Evolutionary conservation across 1,140 invertebrate species (phyloP).

Genomic region (Zaprionus kolodkinae): DNA sequence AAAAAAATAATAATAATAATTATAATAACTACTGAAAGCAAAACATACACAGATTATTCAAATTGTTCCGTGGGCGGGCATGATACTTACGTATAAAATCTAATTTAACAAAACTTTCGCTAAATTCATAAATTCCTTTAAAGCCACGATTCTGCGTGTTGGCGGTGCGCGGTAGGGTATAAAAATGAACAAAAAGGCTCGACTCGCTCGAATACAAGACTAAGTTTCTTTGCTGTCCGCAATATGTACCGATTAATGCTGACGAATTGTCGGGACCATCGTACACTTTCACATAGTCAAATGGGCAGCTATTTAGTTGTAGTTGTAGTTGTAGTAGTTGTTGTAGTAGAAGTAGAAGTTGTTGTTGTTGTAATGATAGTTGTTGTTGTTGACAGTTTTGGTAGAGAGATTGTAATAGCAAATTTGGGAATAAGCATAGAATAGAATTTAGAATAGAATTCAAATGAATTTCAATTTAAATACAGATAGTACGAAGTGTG

Average conservation of each 20-base stretch:
- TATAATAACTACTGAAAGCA: conserved; percentile 60
- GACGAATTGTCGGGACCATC: conserved; percentile 94
- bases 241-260: conserved; percentile 98
- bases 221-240: conserved; percentile 98
- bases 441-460: conserved; percentile 51
- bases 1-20: neutral
- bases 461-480: conserved; percentile 30
- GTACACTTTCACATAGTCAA: conserved; percentile 98
- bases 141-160: conserved; percentile 97
- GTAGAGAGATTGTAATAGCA: conserved; percentile 28
- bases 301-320: conserved; percentile 93
- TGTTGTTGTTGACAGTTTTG: conserved; percentile 48
- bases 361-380: conserved; percentile 61
- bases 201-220: conserved; percentile 97
- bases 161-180: conserved; percentile 93
- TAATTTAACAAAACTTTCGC: conserved; percentile 97
- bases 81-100: conserved; percentile 94
- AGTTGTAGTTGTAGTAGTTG: conserved; percentile 45
- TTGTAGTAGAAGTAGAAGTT: conserved; percentile 18
- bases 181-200: conserved; percentile 94
- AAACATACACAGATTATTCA: conserved; percentile 29
- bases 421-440: conserved; percentile 50
- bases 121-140: conserved; percentile 98
- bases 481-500: conserved; percentile 34
- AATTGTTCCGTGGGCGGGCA: conserved; percentile 15